phyloP scores from a whole-genome alignment of 2,888 invertebrate genomes.

The Dynastes grantii region DNA sequence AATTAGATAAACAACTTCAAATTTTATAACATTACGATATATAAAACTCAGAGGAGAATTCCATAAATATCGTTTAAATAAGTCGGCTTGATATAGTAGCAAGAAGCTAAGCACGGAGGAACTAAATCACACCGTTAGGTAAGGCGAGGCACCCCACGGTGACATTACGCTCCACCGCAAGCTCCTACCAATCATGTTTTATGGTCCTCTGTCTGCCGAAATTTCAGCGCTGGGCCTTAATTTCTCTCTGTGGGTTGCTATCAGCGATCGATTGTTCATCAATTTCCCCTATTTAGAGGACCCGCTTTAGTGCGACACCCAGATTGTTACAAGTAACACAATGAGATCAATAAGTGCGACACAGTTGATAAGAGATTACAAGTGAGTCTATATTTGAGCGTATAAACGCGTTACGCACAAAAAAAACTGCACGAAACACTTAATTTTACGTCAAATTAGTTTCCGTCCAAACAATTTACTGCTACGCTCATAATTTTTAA shows the following conservation, averaged over 20 bases:
- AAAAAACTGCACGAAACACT: too few relatives aligned
- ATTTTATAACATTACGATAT: too few relatives aligned
- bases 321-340: background rate
- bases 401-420: too few relatives aligned
- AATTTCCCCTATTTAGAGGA: slow-evolving; percentile 12
- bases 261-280: slow-evolving; percentile 22
- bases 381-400: too few relatives aligned
- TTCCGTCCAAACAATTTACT: too few relatives aligned
- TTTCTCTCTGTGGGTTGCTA: slow-evolving; percentile 26
- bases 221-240: slow-evolving; percentile 20
- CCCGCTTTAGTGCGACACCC: background rate
- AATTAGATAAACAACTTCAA: too few relatives aligned
- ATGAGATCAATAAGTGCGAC: background rate
- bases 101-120: background rate
- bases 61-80: too few relatives aligned
- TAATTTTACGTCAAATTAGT: too few relatives aligned
- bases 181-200: slow-evolving; percentile 32
- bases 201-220: slow-evolving; percentile 19
- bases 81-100: too few relatives aligned
- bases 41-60: too few relatives aligned
- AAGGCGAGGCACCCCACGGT: slow-evolving; percentile 26
- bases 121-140: slow-evolving; percentile 1
- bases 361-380: too few relatives aligned
- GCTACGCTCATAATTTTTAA: too few relatives aligned
- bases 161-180: slow-evolving; percentile 14